A percentile compares a stretch with the other conserved stretches of the same genome.
phyloP scores from a whole-genome alignment of 2,888 invertebrate species.

The Cephus pygmeus region DNA sequence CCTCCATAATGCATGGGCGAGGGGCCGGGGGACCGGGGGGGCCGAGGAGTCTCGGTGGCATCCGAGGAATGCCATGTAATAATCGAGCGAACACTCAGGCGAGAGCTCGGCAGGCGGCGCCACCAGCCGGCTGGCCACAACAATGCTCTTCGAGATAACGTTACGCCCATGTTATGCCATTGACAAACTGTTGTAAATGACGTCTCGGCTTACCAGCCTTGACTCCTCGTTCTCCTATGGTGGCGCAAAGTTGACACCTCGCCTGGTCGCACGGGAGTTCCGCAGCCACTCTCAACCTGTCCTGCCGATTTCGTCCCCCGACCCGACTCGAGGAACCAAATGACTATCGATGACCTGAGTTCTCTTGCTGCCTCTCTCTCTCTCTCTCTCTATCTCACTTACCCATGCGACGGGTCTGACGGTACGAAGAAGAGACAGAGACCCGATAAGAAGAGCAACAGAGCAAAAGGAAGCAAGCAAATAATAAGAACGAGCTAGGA shows the following conservation, averaged over 20 bases:
- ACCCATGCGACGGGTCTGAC: too few species aligned
- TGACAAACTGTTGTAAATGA: not conserved
- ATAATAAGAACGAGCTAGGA: not conserved
- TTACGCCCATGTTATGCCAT: not conserved
- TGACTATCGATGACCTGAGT: not conserved
- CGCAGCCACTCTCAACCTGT: too few species aligned
- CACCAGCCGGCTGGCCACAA: constrained; percentile 49
- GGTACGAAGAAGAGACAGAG: not conserved
- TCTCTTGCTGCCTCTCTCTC: not conserved
- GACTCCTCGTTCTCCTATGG: not conserved
- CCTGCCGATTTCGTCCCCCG: not conserved
- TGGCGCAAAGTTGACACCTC: not conserved
- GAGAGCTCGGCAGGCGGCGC: constrained; percentile 57
- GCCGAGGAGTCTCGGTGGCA: constrained; percentile 52
- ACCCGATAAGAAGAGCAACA: not conserved
- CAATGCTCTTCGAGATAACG: constrained; percentile 19
- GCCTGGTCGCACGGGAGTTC: not conserved
- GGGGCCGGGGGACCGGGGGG: constrained; percentile 19
- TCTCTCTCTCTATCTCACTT: not conserved
- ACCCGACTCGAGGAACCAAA: not conserved
- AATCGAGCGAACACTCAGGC: constrained; percentile 56
- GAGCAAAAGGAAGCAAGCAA: not conserved
- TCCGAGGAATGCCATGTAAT: constrained; percentile 64
- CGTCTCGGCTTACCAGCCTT: not conserved
- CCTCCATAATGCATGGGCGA: not conserved